Evolutionary conservation across 2,888 invertebrate genomes (phyloP).

Genomic region (Zelleria hepariella): DNA sequence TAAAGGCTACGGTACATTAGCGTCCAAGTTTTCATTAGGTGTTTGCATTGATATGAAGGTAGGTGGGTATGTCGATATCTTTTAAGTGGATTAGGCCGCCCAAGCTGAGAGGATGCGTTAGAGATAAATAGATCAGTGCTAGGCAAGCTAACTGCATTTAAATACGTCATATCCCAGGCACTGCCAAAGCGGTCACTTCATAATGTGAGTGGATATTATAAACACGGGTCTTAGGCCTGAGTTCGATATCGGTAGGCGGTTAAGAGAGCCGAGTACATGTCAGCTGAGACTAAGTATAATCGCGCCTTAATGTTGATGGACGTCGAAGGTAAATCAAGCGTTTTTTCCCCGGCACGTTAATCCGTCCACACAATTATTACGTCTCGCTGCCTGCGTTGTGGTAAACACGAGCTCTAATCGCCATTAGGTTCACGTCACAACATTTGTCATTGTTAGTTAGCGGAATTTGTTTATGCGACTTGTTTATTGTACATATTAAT

Average conservation of each 20-base stretch:
- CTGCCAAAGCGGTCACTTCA: too few relatives aligned
- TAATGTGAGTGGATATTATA: too few relatives aligned
- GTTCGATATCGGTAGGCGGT: neutral
- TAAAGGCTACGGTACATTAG: too few relatives aligned
- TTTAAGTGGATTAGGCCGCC: too few relatives aligned
- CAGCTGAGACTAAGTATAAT: conserved; percentile 8
- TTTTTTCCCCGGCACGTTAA: conserved; percentile 30
- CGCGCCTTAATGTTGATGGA: conserved; percentile 34
- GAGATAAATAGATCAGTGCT: too few relatives aligned
- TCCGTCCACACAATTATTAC: conserved; percentile 24
- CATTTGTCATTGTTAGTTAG: neutral
- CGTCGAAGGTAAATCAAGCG: conserved; percentile 40
- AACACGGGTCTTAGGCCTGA: too few relatives aligned
- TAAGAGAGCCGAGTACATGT: neutral
- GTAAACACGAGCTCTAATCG: neutral
- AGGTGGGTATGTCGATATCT: too few relatives aligned
- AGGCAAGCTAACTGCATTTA: too few relatives aligned
- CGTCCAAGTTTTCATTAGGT: too few relatives aligned
- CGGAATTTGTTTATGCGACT: neutral
- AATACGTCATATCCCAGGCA: too few relatives aligned
- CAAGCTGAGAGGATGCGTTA: too few relatives aligned
- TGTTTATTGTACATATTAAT: neutral
- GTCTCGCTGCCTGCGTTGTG: conserved; percentile 14
- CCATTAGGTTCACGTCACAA: neutral
- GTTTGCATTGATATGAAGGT: too few relatives aligned